These are phyloP conservation scores for Plecotus auritus DNA, from an alignment of 2,113 vertebrate species.

Conservation along the genomic window DNA sequence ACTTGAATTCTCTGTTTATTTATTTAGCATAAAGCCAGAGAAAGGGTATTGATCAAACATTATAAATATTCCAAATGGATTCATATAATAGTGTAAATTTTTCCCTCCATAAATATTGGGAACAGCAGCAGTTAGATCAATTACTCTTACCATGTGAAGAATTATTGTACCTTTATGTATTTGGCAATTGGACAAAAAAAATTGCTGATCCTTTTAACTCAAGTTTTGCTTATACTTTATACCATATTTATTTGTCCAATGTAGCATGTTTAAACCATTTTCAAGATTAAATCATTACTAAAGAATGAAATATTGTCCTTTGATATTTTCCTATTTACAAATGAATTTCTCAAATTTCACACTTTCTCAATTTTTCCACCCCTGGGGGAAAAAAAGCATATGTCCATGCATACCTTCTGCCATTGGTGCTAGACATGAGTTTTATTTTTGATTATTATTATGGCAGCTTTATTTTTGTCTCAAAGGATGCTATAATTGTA, in stretches of 20 bases:
- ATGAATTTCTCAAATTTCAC: neutral
- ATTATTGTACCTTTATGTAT: neutral
- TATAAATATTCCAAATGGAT: neutral
- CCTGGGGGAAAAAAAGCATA: neutral
- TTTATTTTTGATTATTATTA: neutral
- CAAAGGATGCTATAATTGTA: neutral
- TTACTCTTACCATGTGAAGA: neutral
- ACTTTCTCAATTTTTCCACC: neutral
- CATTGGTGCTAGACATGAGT: neutral
- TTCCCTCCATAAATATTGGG: neutral
- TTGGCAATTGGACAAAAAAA: neutral
- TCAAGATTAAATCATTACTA: neutral
- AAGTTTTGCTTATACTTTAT: neutral
- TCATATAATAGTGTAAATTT: neutral
- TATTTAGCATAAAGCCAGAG: neutral
- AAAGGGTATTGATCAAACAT: neutral
- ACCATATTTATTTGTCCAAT: neutral
- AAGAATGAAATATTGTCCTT: neutral
- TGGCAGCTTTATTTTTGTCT: neutral
- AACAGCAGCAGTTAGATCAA: neutral
- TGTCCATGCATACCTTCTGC: rapidly evolving
- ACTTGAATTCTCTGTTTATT: neutral
- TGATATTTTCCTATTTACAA: neutral
- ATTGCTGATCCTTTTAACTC: neutral
- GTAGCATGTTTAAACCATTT: neutral